phyloP scores from a whole-genome alignment of 2,888 invertebrate genomes.

The Dryomyza anilis region DNA sequence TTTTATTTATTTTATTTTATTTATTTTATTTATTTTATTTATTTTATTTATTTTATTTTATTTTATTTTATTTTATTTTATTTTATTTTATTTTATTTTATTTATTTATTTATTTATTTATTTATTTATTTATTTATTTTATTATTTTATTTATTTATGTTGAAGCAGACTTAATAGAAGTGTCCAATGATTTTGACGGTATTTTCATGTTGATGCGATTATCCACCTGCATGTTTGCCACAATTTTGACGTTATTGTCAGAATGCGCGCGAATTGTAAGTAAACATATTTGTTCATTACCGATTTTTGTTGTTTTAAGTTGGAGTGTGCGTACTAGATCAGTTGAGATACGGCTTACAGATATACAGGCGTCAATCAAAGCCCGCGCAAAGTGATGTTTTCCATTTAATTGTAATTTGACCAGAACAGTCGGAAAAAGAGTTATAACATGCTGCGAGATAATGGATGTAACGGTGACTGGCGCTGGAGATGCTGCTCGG shows the following conservation, averaged over 20 bases:
- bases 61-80: too few species aligned
- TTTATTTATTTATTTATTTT: too few species aligned
- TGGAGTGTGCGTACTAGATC: background rate
- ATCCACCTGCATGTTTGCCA: background rate
- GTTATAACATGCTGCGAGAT: background rate
- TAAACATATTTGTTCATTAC: background rate
- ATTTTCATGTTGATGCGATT: background rate
- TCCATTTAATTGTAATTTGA: background rate
- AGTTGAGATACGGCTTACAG: background rate
- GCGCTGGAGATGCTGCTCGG: too few species aligned
- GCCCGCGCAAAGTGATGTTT: background rate
- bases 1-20: too few species aligned
- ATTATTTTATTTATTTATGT: too few species aligned
- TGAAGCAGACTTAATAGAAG: too few species aligned
- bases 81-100: too few species aligned
- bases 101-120: too few species aligned
- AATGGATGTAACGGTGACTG: background rate
- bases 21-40: too few species aligned
- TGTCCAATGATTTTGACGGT: background rate
- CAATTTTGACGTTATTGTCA: background rate
- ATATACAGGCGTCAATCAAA: background rate
- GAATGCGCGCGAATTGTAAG: background rate
- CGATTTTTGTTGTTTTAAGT: background rate
- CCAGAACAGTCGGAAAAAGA: background rate
- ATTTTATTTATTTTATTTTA: too few species aligned